Evolutionary conservation across 2,888 invertebrate genomes (phyloP), one percentile per base, ranked within the genome.

Genomic region (Scaptomyza parva): DNA sequence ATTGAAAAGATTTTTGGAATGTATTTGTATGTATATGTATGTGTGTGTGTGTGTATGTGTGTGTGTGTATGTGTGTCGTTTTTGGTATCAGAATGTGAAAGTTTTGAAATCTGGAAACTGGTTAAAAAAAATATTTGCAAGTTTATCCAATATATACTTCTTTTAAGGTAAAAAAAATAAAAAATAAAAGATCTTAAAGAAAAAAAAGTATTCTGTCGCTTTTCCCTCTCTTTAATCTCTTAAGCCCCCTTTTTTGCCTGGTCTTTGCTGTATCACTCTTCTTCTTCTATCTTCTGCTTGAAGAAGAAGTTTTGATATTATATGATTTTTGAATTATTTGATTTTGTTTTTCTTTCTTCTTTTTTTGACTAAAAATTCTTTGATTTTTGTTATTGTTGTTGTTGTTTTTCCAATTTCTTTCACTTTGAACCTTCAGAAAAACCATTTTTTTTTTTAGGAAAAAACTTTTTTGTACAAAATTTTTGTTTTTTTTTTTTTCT

Each of bases 321-420:
- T 33, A 20, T 24, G n/a, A n/a, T 30, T 11, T 43, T 26, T 35
- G 35, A n/a, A n/a, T 45, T 59, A 59, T 60, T 45, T 69, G 52
- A 45, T 71, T 70, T 75, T 48, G 55, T 63, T 57, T 68, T 37
- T 30, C 45, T 45, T 35, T 51, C 41, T 70, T 20, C 41, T 51
- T 41, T 37, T 71, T 75, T 82, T 85, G 81, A 82, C 80, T 77
- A 83, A 80, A 75, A 82, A 82, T 85, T 79, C 76, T 76, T 78
- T 76, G 76, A 76, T 76, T 76, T 78, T 71, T 71, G 76, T 78
- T 78, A 8, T 41, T 53, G 17, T 41, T n/a, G 7, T 52, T 52
- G n/a, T 11, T 14, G 9, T 14, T 37, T 3, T 14, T 41, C 6
- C 11, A 43, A n/a, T 39, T 35, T 50, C 35, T 45, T 7, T 45